Evolutionary conservation across 2,888 invertebrate species (phyloP).

Genomic region (Phengaris alcon): DNA sequence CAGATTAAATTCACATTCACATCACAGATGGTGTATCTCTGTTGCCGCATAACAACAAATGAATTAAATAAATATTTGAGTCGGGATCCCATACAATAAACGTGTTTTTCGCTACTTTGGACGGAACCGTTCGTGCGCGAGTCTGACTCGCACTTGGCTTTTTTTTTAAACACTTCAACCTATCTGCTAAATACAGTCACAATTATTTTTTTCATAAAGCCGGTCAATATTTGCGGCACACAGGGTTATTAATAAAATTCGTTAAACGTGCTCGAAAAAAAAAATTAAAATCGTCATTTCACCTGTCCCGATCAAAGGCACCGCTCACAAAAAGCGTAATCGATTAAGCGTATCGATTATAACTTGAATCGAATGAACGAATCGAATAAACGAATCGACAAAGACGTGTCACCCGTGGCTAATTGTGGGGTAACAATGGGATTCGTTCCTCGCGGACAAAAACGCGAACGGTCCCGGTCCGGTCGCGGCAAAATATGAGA

Average conservation of each 20-base stretch:
- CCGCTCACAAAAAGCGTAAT: conserved; percentile 67
- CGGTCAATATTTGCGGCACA: conserved; percentile 15
- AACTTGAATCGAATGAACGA: conserved; percentile 45
- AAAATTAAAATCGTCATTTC: conserved; percentile 39
- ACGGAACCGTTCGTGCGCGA: too few relatives aligned
- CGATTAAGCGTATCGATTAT: conserved; percentile 69
- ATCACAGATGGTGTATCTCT: too few relatives aligned
- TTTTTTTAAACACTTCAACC: not conserved
- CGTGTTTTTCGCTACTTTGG: too few relatives aligned
- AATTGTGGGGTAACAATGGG: conserved; percentile 66
- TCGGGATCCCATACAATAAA: too few relatives aligned
- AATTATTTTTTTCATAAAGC: conserved; percentile 23
- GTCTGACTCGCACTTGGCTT: too few relatives aligned
- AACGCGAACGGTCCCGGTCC: conserved; percentile 54
- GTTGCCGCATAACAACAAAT: too few relatives aligned
- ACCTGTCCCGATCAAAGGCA: conserved; percentile 53
- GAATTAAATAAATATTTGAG: too few relatives aligned
- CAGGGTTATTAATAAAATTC: conserved; percentile 21
- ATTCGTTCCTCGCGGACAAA: conserved; percentile 75
- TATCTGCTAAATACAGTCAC: conserved; percentile 6
- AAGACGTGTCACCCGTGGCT: conserved; percentile 67
- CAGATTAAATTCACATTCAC: too few relatives aligned
- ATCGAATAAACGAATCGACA: conserved; percentile 46
- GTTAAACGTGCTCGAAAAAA: conserved; percentile 21
- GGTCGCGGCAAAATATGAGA: conserved; percentile 63